Evolutionary conservation across 64 coral and sea anemone genomes (phyloP).

Genomic region (Cladopsammia gracilis): DNA sequence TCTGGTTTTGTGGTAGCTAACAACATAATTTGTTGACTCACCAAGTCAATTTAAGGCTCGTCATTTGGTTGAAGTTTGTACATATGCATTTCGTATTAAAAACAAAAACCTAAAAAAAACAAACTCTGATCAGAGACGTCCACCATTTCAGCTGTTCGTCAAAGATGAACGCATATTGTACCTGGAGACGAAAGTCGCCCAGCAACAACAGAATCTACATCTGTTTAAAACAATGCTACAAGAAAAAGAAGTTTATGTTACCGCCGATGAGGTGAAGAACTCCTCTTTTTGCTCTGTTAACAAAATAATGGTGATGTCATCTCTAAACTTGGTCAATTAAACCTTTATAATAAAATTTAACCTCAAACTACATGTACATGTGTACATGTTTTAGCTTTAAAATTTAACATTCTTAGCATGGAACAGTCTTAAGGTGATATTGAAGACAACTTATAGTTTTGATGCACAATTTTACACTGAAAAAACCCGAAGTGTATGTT

Average conservation of each 20-base stretch:
- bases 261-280: conserved; percentile 64
- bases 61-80: too few species aligned
- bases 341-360: background rate
- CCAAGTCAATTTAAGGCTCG: too few species aligned
- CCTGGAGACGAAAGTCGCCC: conserved; percentile 81
- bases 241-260: conserved; percentile 71
- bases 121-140: conserved; percentile 18
- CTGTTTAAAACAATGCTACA: conserved; percentile 80
- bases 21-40: too few species aligned
- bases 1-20: too few species aligned
- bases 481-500: too few species aligned
- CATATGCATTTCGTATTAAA: too few species aligned
- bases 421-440: too few species aligned
- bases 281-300: background rate
- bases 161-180: conserved; percentile 74
- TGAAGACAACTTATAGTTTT: too few species aligned
- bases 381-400: too few species aligned
- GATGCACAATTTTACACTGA: too few species aligned
- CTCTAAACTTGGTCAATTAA: background rate
- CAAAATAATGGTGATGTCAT: background rate
- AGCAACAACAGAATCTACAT: conserved; percentile 94
- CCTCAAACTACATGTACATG: too few species aligned
- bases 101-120: background rate
- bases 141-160: conserved; percentile 34
- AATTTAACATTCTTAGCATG: too few species aligned